Base-by-base conservation (phyloP, 2,797 vertebrate species). In the Morus bassanus region DNA sequence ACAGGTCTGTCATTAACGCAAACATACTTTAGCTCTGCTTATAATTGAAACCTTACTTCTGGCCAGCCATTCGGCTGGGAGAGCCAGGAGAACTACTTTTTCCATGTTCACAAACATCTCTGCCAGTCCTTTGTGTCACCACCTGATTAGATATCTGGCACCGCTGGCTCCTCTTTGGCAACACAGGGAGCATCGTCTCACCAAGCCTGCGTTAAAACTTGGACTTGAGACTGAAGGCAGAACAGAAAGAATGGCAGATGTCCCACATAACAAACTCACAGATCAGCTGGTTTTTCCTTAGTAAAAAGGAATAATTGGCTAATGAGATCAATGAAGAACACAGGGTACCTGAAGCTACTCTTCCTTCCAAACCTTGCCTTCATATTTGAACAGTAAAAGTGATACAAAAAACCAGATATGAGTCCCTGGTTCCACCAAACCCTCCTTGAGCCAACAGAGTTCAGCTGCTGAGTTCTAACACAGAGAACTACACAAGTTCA, bases 131-230 rank as follows among this genome's bases (percentile, higher is more conserved):
- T 48, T 65, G 63, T 96, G 89, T 96, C 95, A 96, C 89, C 91
- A 95, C 93, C 89, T 97, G 93, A 96, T 97, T 91, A 94, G 87
- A 97, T 96, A 94, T 96, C 78, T 96, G 97, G 92, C 86, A 90
- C 35, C 0, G 0, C 8, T 5, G 85, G 72, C 94, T 91, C 64
- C 51, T 43, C 87, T 91, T 65, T 95, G 91, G 93, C 96, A 95
- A 50, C 0, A 23, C 78, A 41, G 56, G 78, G 35, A 89, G 59
- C 82, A 23, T 64, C 77, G 1, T 75, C 95, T 96, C 85, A 87
- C 43, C 16, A 6, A 54, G 30, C 60, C 64, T 48, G 37, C 11
- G 8, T 69, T 51, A 6, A 91, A 78, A 85, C 31, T 35, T 73
- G 84, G 68, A 72, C 70, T 57, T 69, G 82, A 94, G 65, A 77